These are phyloP conservation scores for Caracal caracal DNA, from an alignment of 2,113 vertebrate genomes.

Conservation along the genomic window DNA sequence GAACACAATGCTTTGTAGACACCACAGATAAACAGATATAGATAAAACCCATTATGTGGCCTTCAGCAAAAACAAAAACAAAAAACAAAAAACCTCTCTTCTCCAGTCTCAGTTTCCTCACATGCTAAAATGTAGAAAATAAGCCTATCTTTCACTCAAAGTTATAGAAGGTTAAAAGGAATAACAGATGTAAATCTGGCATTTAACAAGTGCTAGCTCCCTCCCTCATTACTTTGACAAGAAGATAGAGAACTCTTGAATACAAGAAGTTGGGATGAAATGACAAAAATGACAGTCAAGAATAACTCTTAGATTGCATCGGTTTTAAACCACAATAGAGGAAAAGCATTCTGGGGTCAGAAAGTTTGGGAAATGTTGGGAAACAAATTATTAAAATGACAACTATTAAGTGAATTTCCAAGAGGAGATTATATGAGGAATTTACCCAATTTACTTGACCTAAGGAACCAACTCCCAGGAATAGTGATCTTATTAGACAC, in stretches of 20 bases:
- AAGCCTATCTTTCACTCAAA: background rate
- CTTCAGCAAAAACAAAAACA: background rate
- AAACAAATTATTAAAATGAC: constrained; percentile 42
- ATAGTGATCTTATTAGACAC: background rate
- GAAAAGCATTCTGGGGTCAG: background rate
- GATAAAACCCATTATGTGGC: background rate
- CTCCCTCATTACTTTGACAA: background rate
- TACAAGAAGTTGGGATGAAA: background rate
- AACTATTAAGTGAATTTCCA: constrained; percentile 34
- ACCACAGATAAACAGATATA: background rate
- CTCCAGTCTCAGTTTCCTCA: background rate
- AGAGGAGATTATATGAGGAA: background rate
- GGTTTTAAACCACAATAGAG: background rate
- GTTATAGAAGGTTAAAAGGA: background rate
- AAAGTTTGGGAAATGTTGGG: constrained; percentile 20
- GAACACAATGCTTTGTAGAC: background rate
- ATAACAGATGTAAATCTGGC: background rate
- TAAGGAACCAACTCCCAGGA: background rate
- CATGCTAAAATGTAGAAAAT: background rate
- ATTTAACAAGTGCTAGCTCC: background rate
- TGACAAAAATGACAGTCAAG: background rate
- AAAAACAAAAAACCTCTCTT: background rate
- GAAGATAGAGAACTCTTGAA: background rate
- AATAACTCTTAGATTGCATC: background rate
- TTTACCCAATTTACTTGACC: background rate